Conservation (phyloP, 2,888 invertebrate species). For the Lasioglossum morio region DNA sequence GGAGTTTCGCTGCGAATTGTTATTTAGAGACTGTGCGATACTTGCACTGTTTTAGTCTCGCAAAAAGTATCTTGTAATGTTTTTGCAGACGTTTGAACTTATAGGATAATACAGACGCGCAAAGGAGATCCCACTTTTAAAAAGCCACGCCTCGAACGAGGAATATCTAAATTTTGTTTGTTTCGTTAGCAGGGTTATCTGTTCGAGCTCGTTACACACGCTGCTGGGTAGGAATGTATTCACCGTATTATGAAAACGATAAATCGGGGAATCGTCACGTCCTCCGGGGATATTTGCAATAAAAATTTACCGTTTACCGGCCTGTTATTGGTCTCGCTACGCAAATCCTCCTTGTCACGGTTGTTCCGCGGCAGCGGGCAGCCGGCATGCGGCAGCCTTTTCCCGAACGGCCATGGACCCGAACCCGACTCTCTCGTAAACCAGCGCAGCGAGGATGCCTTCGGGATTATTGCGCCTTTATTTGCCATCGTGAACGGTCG, state of each 20-base stretch:
- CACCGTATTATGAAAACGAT: neutral
- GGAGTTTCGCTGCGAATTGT: neutral
- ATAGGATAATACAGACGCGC: too few species aligned
- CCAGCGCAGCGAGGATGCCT: neutral
- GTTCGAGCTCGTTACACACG: neutral
- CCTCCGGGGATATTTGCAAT: neutral
- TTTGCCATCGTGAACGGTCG: slow-evolving; percentile 20
- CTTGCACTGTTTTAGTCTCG: too few species aligned
- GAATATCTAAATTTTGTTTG: neutral
- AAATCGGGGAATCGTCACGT: neutral
- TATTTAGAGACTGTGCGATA: neutral
- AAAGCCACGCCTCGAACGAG: too few species aligned
- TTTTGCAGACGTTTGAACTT: too few species aligned
- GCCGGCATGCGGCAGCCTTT: too few species aligned
- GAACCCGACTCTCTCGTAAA: slow-evolving; percentile 18
- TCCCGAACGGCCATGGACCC: neutral
- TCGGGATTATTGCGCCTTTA: slow-evolving; percentile 8
- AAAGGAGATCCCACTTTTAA: too few species aligned
- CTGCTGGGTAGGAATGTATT: neutral
- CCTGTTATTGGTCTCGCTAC: neutral
- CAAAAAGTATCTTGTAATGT: neutral
- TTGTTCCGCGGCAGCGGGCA: neutral
- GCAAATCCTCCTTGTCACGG: neutral
- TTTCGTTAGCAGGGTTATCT: neutral
- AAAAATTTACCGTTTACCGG: neutral